Base-by-base conservation (phyloP, 1,140 invertebrate genomes). In the Chrysomallon squamiferum region DNA sequence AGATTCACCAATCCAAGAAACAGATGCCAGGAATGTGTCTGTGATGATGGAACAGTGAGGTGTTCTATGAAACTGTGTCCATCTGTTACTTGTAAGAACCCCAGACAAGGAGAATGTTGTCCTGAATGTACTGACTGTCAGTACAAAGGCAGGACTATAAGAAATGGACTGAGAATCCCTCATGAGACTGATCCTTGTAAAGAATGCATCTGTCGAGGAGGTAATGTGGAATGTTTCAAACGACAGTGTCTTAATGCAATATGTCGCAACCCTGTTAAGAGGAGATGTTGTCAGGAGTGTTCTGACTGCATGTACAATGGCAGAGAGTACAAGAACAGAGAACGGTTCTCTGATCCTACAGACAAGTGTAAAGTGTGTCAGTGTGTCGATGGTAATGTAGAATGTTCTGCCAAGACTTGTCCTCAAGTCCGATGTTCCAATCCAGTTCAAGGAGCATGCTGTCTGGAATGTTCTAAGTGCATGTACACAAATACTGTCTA, bases 401-500 rank as follows among this genome's bases (percentile, higher is more conserved):
- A 59, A 5, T 81, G 79, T 65, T 20, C 62, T 25, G 33, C 47
- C n/a, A 66, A 66, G 49, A 45, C 52, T 25, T 82, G 80, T 66
- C 50, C 65, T n/a, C 41, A 29, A 6, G 64, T 65, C 0, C 57
- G 62, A 2, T 83, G 81, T 56, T 57, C 66, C 13, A 68, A 79
- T 49, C 81, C 81, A 2, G 72, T 75, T 4, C 68, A 71, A 41
- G 67, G 74, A 1, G 43, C 54, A 2, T 80, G 78, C 59, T 82
- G 80, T 59, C 59, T 25, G n/a, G 71, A 75, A 58, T 82, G 78
- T 63, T 57, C 62, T 22, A 59, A 75, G 33, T 82, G 78, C 62
- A 32, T 71, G 18, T 76, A 73, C 62, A 41, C 69, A 20, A 65
- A 73, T 3, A 33, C 56, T 45, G 54, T 52, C n/a, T 71, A 69